These are phyloP conservation scores for Micrasema longulum DNA, from an alignment of 1,140 invertebrate genomes.

Conservation along the genomic window DNA sequence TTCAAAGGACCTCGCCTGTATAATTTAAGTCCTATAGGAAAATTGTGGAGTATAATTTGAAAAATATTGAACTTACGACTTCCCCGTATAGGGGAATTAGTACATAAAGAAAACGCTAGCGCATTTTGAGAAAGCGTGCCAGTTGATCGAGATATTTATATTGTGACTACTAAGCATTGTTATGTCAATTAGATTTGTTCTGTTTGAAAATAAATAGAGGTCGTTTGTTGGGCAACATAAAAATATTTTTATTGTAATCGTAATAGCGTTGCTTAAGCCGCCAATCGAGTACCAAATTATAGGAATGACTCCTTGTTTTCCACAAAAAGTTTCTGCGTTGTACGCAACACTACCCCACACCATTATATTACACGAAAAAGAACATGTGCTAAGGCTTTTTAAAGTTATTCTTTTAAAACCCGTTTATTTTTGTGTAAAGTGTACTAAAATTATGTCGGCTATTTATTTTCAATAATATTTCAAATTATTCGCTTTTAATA, in stretches of 20 bases:
- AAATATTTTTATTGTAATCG: slow-evolving; percentile 13
- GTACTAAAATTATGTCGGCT: too few species aligned
- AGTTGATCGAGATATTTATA: slow-evolving; percentile 19
- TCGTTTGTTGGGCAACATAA: slow-evolving; percentile 5
- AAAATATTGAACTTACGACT: slow-evolving; percentile 43
- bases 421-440: too few species aligned
- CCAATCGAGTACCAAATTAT: neutral
- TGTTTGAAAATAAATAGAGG: slow-evolving; percentile 19
- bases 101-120: slow-evolving; percentile 36
- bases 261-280: neutral
- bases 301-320: neutral
- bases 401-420: too few species aligned
- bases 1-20: slow-evolving; percentile 19
- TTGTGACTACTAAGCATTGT: slow-evolving; percentile 24
- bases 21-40: slow-evolving; percentile 27
- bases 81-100: slow-evolving; percentile 20
- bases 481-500: too few species aligned
- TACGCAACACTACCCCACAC: too few species aligned
- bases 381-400: too few species aligned
- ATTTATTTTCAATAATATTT: too few species aligned
- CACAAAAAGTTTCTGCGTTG: too few species aligned
- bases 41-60: slow-evolving; percentile 39
- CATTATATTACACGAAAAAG: too few species aligned
- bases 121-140: slow-evolving; percentile 35
- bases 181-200: slow-evolving; percentile 22